Base-by-base conservation (phyloP, 2,888 invertebrate species). In the Sphaerophoria rueppellii region DNA sequence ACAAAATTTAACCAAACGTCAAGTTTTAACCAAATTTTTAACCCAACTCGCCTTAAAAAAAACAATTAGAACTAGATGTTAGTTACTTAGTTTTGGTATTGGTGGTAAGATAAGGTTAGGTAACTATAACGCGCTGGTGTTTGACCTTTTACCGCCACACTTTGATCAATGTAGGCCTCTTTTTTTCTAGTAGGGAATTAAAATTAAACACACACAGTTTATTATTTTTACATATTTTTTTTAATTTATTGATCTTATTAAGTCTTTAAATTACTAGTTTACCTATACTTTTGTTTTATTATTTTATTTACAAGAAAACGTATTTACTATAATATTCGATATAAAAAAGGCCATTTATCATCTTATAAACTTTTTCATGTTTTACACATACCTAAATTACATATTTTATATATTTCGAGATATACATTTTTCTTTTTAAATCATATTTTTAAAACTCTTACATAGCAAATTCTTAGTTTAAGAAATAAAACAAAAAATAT, bases 291-390 rank as follows among this genome's bases (percentile, higher is more conserved):
- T 55, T 55, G 12, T 43, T 60, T 60, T 12, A 24, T 35, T 24
- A 43, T 50, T 67, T 54, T 85, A 85, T 85, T 73, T 81, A 85
- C 85, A 85, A 73, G 81, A 85, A 81, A 85, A 85, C 80, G 76
- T 76, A 80, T 79, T 76, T 46, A 70, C 79, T 85, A 67, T 40
- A 76, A 80, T 85, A 80, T 81, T 85, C 76, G 76, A 85, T 85
- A 85, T 85, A 85, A 85, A 85, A 82, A 85, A 85, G 85, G 85
- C 85, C 85, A 85, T 85, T 85, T 85, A 73, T 78, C 58, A 67
- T 70, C 65, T 78, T 71, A 46, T 73, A 46, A 72, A 46, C 70
- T 57, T 54, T 34, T 12, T 52, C 35, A 82, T 77, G 70, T 78
- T 78, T 74, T 74, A 70, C 70, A 70, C 57, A 70, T 43, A 57